These are phyloP conservation scores for Thomomys bottae DNA, from an alignment of 2,113 vertebrate species.

Conservation along the genomic window DNA sequence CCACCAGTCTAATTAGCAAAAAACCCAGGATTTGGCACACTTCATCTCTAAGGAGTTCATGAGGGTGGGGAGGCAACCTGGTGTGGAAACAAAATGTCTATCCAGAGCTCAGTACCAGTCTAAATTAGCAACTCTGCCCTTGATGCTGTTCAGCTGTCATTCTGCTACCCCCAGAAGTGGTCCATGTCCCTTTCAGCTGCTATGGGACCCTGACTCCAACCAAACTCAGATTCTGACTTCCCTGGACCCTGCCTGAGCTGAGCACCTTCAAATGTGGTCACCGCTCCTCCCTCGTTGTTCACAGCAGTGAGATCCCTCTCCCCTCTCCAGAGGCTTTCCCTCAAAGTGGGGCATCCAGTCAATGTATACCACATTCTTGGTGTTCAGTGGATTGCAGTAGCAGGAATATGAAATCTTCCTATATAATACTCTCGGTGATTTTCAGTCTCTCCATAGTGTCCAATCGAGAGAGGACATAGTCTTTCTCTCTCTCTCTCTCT, in stretches of 20 bases:
- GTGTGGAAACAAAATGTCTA: not conserved
- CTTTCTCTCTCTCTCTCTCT: too few relatives aligned
- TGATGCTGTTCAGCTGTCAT: not conserved
- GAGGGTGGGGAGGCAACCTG: not conserved
- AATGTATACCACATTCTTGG: not conserved
- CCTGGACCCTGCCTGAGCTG: fast-evolving
- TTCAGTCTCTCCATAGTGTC: too few relatives aligned
- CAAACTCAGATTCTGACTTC: not conserved
- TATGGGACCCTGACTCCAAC: not conserved
- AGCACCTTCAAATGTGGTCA: not conserved
- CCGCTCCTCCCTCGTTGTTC: not conserved
- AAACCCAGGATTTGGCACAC: not conserved
- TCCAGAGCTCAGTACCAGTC: fast-evolving
- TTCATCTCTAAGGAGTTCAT: not conserved
- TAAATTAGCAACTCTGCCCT: fast-evolving
- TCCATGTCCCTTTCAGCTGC: not conserved
- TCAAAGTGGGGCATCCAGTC: not conserved
- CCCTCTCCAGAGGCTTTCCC: not conserved
- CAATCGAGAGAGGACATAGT: too few relatives aligned
- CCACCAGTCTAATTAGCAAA: not conserved
- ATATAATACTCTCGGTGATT: too few relatives aligned
- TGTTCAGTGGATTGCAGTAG: not conserved
- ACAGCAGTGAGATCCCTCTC: not conserved
- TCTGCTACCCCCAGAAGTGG: not conserved
- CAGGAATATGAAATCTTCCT: not conserved